Evolutionary conservation across 2,888 invertebrate species (phyloP).

Genomic region (Xylocampa areola): DNA sequence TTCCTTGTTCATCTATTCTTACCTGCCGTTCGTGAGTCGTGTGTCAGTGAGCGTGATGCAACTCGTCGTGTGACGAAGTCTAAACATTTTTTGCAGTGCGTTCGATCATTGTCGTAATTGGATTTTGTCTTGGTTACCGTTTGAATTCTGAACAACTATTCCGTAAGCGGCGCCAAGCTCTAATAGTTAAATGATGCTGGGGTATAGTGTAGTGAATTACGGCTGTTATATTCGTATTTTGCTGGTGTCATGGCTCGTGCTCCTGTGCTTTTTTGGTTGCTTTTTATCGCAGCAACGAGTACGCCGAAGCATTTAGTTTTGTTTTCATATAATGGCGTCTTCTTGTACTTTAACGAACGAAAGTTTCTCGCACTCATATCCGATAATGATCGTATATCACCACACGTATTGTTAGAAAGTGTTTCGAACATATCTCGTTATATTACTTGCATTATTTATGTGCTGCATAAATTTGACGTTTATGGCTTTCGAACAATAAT

Average conservation of each 20-base stretch:
- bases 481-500: slow-evolving; percentile 55
- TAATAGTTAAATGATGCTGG: slow-evolving; percentile 46
- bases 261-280: slow-evolving; percentile 67
- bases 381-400: slow-evolving; percentile 68
- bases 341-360: slow-evolving; percentile 61
- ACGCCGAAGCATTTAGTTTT: slow-evolving; percentile 66
- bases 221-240: slow-evolving; percentile 64
- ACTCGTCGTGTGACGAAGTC: slow-evolving; percentile 71
- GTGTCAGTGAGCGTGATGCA: slow-evolving; percentile 76
- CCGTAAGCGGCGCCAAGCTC: slow-evolving; percentile 57
- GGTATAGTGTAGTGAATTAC: slow-evolving; percentile 56
- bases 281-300: slow-evolving; percentile 50
- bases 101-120: slow-evolving; percentile 64
- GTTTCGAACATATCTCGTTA: slow-evolving; percentile 64
- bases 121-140: slow-evolving; percentile 67
- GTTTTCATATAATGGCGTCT: slow-evolving; percentile 66
- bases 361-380: slow-evolving; percentile 66
- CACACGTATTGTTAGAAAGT: slow-evolving; percentile 76
- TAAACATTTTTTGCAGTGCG: slow-evolving; percentile 64
- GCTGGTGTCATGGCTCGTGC: slow-evolving; percentile 63
- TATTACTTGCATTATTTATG: slow-evolving; percentile 62
- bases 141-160: slow-evolving; percentile 60
- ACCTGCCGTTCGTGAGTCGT: slow-evolving; percentile 62
- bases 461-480: slow-evolving; percentile 50
- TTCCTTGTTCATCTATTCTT: slow-evolving; percentile 67